phyloP scores from a whole-genome alignment of 2,888 invertebrate species.

The Cynaeus angustus region DNA sequence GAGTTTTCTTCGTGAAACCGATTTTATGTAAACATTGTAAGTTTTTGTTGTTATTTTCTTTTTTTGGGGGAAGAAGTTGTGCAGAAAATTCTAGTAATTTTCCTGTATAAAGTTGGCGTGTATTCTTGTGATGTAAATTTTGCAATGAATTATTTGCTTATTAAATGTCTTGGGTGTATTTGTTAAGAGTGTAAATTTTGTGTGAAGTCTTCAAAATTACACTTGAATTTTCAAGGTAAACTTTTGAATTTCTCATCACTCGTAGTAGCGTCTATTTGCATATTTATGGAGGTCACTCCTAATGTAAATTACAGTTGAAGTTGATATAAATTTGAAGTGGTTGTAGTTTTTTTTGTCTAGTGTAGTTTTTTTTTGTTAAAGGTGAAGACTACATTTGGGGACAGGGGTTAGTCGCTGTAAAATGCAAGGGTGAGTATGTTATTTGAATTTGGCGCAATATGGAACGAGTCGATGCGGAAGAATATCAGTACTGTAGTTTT shows the following conservation, averaged over 20 bases:
- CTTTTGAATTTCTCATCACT: slow-evolving; percentile 53
- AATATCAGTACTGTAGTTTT: not conserved
- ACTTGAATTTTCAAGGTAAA: slow-evolving; percentile 53
- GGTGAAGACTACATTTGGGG: slow-evolving; percentile 81
- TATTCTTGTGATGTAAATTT: not conserved
- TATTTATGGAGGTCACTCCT: slow-evolving; percentile 53
- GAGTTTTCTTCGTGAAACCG: slow-evolving; percentile 74
- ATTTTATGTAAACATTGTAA: slow-evolving; percentile 75
- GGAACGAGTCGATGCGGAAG: slow-evolving; percentile 50
- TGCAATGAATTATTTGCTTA: not conserved
- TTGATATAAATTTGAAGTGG: slow-evolving; percentile 46
- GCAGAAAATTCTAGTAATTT: not conserved
- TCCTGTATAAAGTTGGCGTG: too few species aligned
- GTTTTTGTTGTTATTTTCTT: slow-evolving; percentile 56
- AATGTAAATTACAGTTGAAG: slow-evolving; percentile 49
- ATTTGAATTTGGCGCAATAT: slow-evolving; percentile 41
- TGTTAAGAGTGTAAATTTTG: slow-evolving; percentile 1
- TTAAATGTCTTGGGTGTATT: not conserved
- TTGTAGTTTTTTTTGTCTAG: slow-evolving; percentile 8
- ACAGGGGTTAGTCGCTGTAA: slow-evolving; percentile 74
- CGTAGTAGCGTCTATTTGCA: slow-evolving; percentile 48
- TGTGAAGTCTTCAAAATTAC: slow-evolving; percentile 49
- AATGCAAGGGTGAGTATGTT: slow-evolving; percentile 75
- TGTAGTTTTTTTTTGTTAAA: slow-evolving; percentile 53
- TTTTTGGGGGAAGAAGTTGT: too few species aligned